Base-by-base conservation (phyloP, 2,888 invertebrate genomes). In the Onchidella celtica region DNA sequence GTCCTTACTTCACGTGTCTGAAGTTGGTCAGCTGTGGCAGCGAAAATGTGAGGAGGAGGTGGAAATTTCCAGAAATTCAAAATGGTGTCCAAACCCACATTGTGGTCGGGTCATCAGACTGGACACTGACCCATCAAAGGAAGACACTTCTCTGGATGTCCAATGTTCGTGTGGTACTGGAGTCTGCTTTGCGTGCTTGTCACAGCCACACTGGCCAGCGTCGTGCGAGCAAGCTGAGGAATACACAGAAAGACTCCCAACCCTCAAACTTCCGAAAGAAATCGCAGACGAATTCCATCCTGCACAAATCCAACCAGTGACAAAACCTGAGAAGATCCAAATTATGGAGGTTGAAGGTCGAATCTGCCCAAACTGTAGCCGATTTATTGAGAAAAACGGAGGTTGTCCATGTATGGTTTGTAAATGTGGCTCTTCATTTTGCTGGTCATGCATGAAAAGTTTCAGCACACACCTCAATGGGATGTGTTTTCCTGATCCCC, bases 171-270 rank as follows among this genome's bases (percentile, higher is more conserved):
- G 85, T 73, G 85, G 85, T 0, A 17, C 47, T 0, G 77, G 79
- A 17, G 74, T 84, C 32, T 85, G 85, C 40, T 85, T 84, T 74
- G n/a, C 66, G n/a, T 85, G 85, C 59, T 47, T 85, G 47, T 38
- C 63, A n/a, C 55, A 82, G 0, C 77, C 82, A 3, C 85, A 85
- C 72, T 85, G 85, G 85, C 85, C 85, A 1, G 84, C 85, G 3
- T 72, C 73, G 17, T 85, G 85, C 76, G 63, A 57, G 4, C 85
- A 85, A 57, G 84, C 83, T 17, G 74, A 73, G 38, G 59, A 70
- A 1, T 84, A 84, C 73, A 61, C 38, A 4, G 27, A 34, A 17
- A 82, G 32, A 24, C 34, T 83, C 17, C 14, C 61, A 1, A 34
- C 65, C 6, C 55, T 81, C 3, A 65, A 70, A 2, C 38, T 36